A percentile compares a stretch with the other conserved stretches of the same genome.
These are phyloP conservation scores for Vanessa atalanta DNA, from an alignment of 1,140 invertebrate genomes.

Conservation along the genomic window DNA sequence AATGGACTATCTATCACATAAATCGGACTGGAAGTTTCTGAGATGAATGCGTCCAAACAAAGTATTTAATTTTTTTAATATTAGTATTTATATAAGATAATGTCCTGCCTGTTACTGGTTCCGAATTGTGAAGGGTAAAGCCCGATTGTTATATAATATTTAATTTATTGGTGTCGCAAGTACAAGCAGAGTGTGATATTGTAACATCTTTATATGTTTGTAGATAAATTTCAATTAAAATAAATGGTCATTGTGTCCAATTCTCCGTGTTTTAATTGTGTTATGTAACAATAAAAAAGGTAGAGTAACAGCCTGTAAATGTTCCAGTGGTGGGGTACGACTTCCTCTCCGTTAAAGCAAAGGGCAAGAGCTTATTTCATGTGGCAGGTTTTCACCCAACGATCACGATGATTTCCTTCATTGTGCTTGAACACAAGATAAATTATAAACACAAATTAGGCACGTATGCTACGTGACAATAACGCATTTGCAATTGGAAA, in stretches of 20 bases:
- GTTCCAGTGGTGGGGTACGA: no score
- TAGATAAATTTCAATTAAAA: conserved; percentile 61
- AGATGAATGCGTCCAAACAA: no score
- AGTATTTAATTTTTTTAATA: no score
- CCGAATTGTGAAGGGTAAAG: conserved; percentile 25
- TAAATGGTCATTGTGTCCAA: conserved; percentile 50
- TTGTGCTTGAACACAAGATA: neutral
- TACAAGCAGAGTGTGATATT: conserved; percentile 68
- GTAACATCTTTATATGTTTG: conserved; percentile 71
- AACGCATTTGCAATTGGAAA: no score
- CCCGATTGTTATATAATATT: conserved; percentile 54
- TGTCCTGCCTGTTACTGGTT: conserved; percentile 40
- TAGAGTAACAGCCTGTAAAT: no score
- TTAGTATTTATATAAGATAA: neutral
- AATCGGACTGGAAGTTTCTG: no score
- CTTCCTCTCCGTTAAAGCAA: no score
- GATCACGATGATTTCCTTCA: no score
- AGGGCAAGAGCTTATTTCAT: no score
- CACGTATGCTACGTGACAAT: no score
- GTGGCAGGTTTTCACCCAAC: no score
- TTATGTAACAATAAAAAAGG: neutral
- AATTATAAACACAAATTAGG: neutral
- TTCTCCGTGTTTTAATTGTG: neutral
- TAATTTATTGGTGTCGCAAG: conserved; percentile 72
- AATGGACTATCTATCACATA: no score